Evolutionary conservation across 1,140 invertebrate genomes (phyloP), one percentile per base, ranked within the genome.

Genomic region (Eueides isabella): DNA sequence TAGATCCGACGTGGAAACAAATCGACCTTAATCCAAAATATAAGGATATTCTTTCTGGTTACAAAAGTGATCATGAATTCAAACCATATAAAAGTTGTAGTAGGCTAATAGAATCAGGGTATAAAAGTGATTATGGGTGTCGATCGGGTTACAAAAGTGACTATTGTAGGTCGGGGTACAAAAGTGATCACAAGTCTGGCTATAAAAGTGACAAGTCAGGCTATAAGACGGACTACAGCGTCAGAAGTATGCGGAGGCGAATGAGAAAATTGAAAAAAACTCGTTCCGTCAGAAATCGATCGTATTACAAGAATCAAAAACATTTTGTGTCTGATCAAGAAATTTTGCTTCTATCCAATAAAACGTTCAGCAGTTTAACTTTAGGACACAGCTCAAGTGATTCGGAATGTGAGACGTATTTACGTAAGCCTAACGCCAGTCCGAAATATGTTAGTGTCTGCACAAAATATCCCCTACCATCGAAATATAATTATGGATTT

Each of bases 11-110:
- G 2, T 95, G 94, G 94, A 94, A 94, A 69, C 91, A 95, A 86
- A 95, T 95, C n/a, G 94, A 95, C 84, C 87, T 95, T 0, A 95
- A 95, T 84, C 94, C 94, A 29, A 95, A 95, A 85, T 95, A 95
- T 78, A 93, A 94, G 70, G 89, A 94, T 66, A 94, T 94, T 71
- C 85, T 95, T n/a, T 94, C 94, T 5, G 93, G 94, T 31, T 93
- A 93, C 61, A 94, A 94, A 87, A 95, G 94, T 80, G 94, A 95
- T 70, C 93, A 94, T 30, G 92, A 93, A 91, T 90, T 88, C 82
- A 95, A 91, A 85, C 94, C 92, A 2, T 93, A 92, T 74, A 94
- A 92, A 84, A 93, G 91, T 77, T 95, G 94, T 75, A 95, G 94
- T 84, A 93, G 94, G 76, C 85, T 95, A 9, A 92, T 95, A 26